Conservation (phyloP, 2,113 vertebrate genomes). For the Lamprotornis superbus region DNA sequence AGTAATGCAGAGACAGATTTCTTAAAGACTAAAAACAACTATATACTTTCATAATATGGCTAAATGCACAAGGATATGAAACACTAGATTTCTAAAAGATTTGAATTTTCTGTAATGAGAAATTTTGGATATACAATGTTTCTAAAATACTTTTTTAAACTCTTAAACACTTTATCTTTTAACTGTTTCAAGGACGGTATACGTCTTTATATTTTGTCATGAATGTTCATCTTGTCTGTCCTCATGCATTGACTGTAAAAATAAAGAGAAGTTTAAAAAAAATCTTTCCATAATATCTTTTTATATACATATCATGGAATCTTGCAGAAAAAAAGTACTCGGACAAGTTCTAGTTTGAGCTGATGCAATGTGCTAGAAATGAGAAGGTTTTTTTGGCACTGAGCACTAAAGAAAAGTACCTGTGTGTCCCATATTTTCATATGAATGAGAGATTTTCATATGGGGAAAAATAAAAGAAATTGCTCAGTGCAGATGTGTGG, state of each 20-base stretch:
- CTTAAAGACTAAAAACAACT: neutral
- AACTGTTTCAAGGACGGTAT: neutral
- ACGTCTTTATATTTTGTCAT: neutral
- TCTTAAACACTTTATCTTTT: neutral
- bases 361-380: neutral
- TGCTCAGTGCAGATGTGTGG: neutral
- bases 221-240: conserved; percentile 6
- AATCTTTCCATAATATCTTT: neutral
- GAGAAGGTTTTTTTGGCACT: neutral
- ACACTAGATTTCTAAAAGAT: neutral
- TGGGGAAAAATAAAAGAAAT: neutral
- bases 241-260: conserved; percentile 35
- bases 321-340: neutral
- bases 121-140: conserved; percentile 11
- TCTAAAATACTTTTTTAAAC: conserved; percentile 43
- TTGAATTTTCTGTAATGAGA: conserved; percentile 6
- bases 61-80: neutral
- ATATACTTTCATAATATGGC: neutral
- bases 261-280: conserved; percentile 51
- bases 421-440: neutral
- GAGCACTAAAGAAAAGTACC: neutral
- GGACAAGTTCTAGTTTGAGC: neutral
- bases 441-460: neutral
- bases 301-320: neutral
- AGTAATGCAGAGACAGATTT: conserved; percentile 15